Base-by-base conservation (phyloP, 2,797 vertebrate species). In the Paramormyrops hopkinsi region DNA sequence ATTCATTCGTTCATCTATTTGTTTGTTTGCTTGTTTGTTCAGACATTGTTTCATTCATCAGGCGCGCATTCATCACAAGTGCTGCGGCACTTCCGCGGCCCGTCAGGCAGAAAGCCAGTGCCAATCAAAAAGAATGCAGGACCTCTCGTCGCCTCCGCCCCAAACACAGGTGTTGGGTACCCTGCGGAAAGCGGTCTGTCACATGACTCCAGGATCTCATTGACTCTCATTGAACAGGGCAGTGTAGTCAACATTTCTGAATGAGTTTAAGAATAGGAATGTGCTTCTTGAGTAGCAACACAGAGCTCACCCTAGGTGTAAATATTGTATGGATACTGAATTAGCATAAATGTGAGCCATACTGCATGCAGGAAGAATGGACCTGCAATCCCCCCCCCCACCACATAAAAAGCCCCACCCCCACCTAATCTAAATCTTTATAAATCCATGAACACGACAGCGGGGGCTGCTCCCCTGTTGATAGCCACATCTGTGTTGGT, bases 221-320 rank as follows among this genome's bases (percentile, higher is more conserved):
- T 5, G 7, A 51, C n/a, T 76, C 76, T 82, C 89, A 79, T 51
- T 56, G 50, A 6, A 33, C 33, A 82, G 88, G 88, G 88, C 90
- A 85, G 82, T 90, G 90, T 89, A 90, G 91, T 89, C 89, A 89
- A 46, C 41, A 48, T 76, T 76, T 41, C 33, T 17, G 14, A 76
- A 33, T 17, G 33, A 33, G 14, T 2, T 33, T 37, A 76, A 76
- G 69, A 76, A 76, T 2, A 33, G 69, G 11, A 76, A 41, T 7
- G 69, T 41, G 69, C 29, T 76, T 76, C 69, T 41, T 9, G 1
- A 76, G 29, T 22, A 37, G 69, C 11, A 33, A 76, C 69, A 41
- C 69, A 76, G 33, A 17, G 69, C 69, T 76, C 33, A 76, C 33
- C 1, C 69, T 19, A 14, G 4, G 29, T 76, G 33, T 76, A 41